Evolutionary conservation across 2,113 vertebrate genomes (phyloP), one percentile per base, ranked within the genome.

Genomic region (Cettia cetti): DNA sequence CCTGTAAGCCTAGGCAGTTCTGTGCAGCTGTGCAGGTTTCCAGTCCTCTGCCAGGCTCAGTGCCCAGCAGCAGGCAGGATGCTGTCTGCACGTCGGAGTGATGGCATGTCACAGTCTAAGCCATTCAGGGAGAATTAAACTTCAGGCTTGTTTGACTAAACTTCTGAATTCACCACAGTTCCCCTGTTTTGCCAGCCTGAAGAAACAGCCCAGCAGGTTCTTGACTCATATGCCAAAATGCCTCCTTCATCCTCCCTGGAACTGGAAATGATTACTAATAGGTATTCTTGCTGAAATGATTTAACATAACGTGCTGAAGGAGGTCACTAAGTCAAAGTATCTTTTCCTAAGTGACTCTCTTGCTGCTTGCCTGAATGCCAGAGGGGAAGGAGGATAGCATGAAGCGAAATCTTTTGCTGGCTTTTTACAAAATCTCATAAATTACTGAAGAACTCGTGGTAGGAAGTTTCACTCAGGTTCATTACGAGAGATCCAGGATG

Each of bases 301-400:
- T 52, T 92, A 78, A 97, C 95, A 83, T 88, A 96, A 72, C 61
- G 9, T 47, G 74, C 86, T 75, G 79, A 96, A 94, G 83, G 83
- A 97, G 96, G 96, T 91, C 78, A 39, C 82, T 35, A 95, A 93
- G 69, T 92, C 89, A 95, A 90, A 97, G 57, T 85, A 81, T 57
- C 66, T 91, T 94, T 90, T 52, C 53, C 26, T 60, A 94, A 94
- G 85, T 87, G 75, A 93, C 31, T 96, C 33, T 63, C 42, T 95
- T 8, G 0, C 66, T 75, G 78, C 5, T 24, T 86, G 69, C 90
- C 63, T 95, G 53, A 94, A 87, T 68, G 64, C 90, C 66, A 83
- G 86, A 88, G 86, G 94, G 89, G 31, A 93, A 94, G 82, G 49
- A 69, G 26, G 54, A 91, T 59, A 91, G 68, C 63, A 66, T 44